Percentiles rank a stretch among this genome's conserved stretches.
Evolutionary conservation across 2,113 vertebrate genomes (phyloP).

Genomic region (Tenrec ecaudatus): DNA sequence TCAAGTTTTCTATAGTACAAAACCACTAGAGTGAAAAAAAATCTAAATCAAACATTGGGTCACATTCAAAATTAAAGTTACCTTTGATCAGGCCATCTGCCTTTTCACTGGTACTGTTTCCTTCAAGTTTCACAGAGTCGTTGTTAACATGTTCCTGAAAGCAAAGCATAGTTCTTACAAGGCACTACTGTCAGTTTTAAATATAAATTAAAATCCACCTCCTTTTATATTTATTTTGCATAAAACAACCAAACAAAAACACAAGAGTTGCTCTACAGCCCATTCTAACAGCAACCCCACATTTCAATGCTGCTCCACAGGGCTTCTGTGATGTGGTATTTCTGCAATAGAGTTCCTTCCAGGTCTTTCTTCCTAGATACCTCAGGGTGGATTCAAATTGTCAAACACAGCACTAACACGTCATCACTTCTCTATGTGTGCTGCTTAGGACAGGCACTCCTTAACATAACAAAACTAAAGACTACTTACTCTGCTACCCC

Average conservation of each 20-base stretch:
- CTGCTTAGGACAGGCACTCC: neutral
- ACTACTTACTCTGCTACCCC: neutral
- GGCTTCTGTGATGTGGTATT: neutral
- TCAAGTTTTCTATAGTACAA: slow-evolving; percentile 36
- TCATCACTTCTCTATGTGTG: neutral
- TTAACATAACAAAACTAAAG: slow-evolving; percentile 32
- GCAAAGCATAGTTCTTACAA: slow-evolving; percentile 56
- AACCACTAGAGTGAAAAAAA: slow-evolving; percentile 60
- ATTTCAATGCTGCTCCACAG: neutral
- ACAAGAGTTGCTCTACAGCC: neutral
- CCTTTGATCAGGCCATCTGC: slow-evolving; percentile 61
- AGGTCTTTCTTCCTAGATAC: neutral
- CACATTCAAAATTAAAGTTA: slow-evolving; percentile 54
- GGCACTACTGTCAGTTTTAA: slow-evolving; percentile 20
- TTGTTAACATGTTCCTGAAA: slow-evolving; percentile 64
- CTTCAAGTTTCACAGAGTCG: slow-evolving; percentile 46
- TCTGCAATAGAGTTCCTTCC: neutral
- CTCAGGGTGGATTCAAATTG: neutral
- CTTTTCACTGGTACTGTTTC: slow-evolving; percentile 55
- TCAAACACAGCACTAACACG: neutral
- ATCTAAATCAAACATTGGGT: neutral
- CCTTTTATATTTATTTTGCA: slow-evolving; percentile 39
- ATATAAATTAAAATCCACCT: slow-evolving; percentile 17
- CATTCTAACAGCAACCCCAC: neutral
- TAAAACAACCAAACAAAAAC: neutral